Base-by-base conservation (phyloP, 1,140 invertebrate genomes). In the Periplaneta americana region DNA sequence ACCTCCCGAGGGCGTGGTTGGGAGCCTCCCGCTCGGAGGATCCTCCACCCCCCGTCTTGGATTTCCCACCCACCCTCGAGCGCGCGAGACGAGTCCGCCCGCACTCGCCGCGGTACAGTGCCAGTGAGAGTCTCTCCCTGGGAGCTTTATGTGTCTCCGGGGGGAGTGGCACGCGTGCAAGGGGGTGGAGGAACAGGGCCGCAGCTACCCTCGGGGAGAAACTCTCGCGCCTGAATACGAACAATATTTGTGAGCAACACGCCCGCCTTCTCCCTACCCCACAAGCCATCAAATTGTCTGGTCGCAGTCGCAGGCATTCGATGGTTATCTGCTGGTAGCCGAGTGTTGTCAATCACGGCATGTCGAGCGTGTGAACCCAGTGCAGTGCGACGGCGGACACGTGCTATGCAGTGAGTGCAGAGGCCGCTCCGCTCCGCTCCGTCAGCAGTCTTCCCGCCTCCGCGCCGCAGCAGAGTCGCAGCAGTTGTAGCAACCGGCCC, bases 161-260 rank as follows among this genome's bases (percentile, higher is more conserved):
- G 78, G 75, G 78, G 34, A 79, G 78, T 35, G 34, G 78, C 33
- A 48, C 48, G 48, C 22, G 28, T n/a, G 48, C 1, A 66, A 66
- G 48, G 48, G 75, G 75, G 75, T 75, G 75, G 75, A 34, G 75
- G 75, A 33, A 28, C 6, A 34, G 75, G 33, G 75, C 33, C 22
- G 17, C 13, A 22, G 22, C 35, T 37, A 32, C 78, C 78, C 35
- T 36, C 22, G n/a, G 78, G 78, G 78, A 79, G 78, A 48, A 32
- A 37, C 33, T 37, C 78, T 48, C 78, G 39, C 75, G 82, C 80
- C 78, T 83, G 79, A 83, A 83, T 83, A 80, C 79, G 83, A 83
- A 85, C 85, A 85, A 85, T 85, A 85, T 85, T 85, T 85, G 84
- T 84, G 84, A 85, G 83, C 83, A 85, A 85, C 84, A 85, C 84